Base-by-base conservation (phyloP, 2,113 vertebrate species). In the Tichodroma muraria region DNA sequence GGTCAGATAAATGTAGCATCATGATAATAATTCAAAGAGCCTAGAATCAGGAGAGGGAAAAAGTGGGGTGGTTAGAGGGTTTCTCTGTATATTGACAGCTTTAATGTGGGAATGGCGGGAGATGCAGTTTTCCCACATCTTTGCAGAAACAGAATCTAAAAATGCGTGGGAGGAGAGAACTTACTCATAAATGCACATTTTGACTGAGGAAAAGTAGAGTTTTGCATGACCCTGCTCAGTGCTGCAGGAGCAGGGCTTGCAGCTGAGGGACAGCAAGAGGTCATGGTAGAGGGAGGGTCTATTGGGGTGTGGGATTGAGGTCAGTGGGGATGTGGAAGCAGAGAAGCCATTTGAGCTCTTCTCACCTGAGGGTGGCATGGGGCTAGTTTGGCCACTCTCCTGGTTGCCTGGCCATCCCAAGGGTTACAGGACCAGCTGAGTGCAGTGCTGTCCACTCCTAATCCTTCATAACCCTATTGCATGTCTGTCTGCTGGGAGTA, bases 251-350 rank as follows among this genome's bases (percentile, higher is more conserved):
- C 0, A 7, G 27, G 27, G 22, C 52, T 80, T 40, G 22, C 40
- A 89, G 54, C 28, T 2, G 1, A 45, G 31, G 45, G 22, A 66
- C 16, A 45, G 33, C 20, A 45, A 45, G 31, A 78, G 6, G 23
- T 68, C 8, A 0, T 1, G 6, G 21, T 15, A 19, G 7, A 66
- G 12, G 9, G 11, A 68, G 12, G 16, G 4, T n/a, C 0, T 0
- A 1, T 4, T 70, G 23, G 6, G 21, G 1, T 78, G 31, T 35
- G 38, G 33, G 37, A 13, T 3, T 63, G 37, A 31, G 4, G 3
- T 22, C 70, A 38, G 8, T 77, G 54, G 11, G 31, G 17, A 47
- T 24, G 10, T 61, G 24, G 19, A 63, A 25, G 30, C 31, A 88
- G 31, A 70, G 25, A 83, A 88, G 10, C 13, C 8, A 33, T 44